Evolutionary conservation across 37 sponge, comb jelly and placozoan genomes (phyloP).

Genomic region (Tethya wilhelma): DNA sequence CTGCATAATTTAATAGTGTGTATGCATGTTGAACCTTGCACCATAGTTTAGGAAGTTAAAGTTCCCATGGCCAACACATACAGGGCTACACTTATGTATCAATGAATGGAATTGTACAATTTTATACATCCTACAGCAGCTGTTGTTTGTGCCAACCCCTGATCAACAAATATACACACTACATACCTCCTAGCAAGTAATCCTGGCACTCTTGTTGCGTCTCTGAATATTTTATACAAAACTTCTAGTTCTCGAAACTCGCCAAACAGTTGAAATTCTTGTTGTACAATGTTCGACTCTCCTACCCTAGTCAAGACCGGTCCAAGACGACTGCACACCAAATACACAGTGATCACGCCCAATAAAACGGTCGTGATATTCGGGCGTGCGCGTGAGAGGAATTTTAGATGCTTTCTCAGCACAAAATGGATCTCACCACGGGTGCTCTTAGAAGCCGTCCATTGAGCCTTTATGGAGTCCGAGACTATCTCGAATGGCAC

Average conservation of each 20-base stretch:
- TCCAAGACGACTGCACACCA: conserved; percentile 26
- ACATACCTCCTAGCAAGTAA: conserved; percentile 26
- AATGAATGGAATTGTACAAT: too few relatives aligned
- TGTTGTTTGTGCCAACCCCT: too few relatives aligned
- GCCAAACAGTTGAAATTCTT: too few relatives aligned
- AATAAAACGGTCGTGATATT: conserved; percentile 1
- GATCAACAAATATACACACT: too few relatives aligned
- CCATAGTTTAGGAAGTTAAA: too few relatives aligned
- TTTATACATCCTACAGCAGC: too few relatives aligned
- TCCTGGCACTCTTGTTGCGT: conserved; percentile 6
- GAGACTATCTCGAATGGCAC: conserved; percentile 11
- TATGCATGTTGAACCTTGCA: too few relatives aligned
- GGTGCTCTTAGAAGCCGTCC: not conserved
- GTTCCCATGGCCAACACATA: too few relatives aligned
- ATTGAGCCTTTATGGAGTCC: not conserved
- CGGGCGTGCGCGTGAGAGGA: not conserved
- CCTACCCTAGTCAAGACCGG: conserved; percentile 18
- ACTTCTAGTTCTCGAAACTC: not conserved
- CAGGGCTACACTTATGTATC: too few relatives aligned
- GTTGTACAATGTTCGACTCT: conserved; percentile 12
- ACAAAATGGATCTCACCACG: not conserved
- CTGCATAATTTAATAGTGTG: too few relatives aligned
- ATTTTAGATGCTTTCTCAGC: not conserved
- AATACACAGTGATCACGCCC: conserved; percentile 4
- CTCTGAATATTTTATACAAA: conserved; percentile 12